Percentiles rank a stretch among this genome's conserved stretches.
Conservation (phyloP, 2,113 vertebrate genomes). For the Trichomycterus rosablanca region DNA sequence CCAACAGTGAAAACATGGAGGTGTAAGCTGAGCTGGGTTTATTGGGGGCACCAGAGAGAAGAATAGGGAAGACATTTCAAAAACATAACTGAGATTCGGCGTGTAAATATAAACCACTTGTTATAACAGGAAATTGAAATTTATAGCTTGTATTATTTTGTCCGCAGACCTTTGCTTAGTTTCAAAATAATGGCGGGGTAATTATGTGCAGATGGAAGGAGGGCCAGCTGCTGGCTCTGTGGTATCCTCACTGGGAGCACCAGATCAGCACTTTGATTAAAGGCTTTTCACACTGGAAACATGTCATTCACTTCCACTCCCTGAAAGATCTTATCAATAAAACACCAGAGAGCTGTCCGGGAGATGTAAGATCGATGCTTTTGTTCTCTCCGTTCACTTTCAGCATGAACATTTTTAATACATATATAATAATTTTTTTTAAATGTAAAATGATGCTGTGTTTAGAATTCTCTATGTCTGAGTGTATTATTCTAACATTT, state of each 20-base stretch:
- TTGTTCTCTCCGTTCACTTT: neutral
- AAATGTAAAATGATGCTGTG: too few relatives aligned
- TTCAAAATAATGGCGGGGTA: slow-evolving; percentile 67
- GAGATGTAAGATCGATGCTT: neutral
- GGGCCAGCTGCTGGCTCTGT: slow-evolving; percentile 54
- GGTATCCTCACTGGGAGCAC: slow-evolving; percentile 26
- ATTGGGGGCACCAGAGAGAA: slow-evolving; percentile 15
- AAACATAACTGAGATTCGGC: slow-evolving; percentile 52
- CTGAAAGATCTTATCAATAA: slow-evolving; percentile 42
- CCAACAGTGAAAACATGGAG: slow-evolving; percentile 58
- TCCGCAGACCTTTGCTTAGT: slow-evolving; percentile 65
- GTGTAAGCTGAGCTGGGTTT: slow-evolving; percentile 57
- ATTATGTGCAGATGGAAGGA: slow-evolving; percentile 70
- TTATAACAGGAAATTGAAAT: slow-evolving; percentile 76
- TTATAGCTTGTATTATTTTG: slow-evolving; percentile 72
- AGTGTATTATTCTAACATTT: too few relatives aligned
- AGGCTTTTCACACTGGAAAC: slow-evolving; percentile 47
- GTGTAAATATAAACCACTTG: slow-evolving; percentile 74
- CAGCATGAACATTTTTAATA: neutral
- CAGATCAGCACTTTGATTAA: slow-evolving; percentile 46
- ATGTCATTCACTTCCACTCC: slow-evolving; percentile 29
- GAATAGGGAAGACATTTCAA: slow-evolving; percentile 57
- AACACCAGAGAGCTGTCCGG: neutral
- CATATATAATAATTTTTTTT: too few relatives aligned
- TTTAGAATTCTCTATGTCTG: too few relatives aligned